phyloP scores from a whole-genome alignment of 2,113 vertebrate species.

The Brachypodius melanocephalos region DNA sequence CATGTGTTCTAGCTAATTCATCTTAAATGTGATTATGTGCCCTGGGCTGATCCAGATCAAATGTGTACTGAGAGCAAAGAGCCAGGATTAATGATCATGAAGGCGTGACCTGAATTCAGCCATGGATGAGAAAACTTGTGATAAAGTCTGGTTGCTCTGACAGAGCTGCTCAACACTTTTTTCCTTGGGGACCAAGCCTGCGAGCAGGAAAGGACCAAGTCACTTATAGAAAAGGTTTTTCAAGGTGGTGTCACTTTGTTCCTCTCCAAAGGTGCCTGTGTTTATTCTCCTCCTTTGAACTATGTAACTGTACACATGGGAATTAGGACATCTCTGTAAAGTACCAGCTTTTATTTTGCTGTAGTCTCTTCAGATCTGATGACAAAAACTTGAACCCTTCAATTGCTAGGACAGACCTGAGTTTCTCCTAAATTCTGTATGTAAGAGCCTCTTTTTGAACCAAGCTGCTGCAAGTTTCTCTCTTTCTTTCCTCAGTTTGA shows the following conservation, averaged over 20 bases:
- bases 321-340: neutral
- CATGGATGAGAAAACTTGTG: neutral
- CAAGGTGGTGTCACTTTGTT: neutral
- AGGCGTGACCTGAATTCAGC: constrained; percentile 33
- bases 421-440: neutral
- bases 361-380: neutral
- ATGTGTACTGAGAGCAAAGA: constrained; percentile 44
- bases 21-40: constrained; percentile 65
- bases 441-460: neutral
- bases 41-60: constrained; percentile 63
- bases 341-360: neutral
- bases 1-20: constrained; percentile 62
- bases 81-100: constrained; percentile 42
- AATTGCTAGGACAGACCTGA: neutral
- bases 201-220: neutral
- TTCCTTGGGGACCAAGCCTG: neutral
- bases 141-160: neutral
- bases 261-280: neutral
- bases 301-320: neutral
- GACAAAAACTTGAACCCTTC: neutral
- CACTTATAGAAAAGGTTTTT: neutral
- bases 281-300: neutral
- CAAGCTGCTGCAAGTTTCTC: neutral
- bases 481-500: neutral
- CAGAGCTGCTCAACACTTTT: neutral